A percentile compares a stretch with the other conserved stretches of the same genome.
Conservation (phyloP, 2,797 vertebrate genomes). For the Cyclura pinguis region DNA sequence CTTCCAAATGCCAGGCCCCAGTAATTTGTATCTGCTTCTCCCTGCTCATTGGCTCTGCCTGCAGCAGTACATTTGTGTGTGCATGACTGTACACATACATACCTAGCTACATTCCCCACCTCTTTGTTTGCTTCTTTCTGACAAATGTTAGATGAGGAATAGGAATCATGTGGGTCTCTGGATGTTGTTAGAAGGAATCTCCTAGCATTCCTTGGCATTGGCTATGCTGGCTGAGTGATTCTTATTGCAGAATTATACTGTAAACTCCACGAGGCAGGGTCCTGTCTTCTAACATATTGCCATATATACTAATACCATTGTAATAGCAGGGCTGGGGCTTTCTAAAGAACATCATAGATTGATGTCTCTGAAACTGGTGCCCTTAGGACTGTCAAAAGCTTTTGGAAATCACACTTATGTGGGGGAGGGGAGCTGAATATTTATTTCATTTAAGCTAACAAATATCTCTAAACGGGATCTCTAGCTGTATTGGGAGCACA, state of each 20-base stretch:
- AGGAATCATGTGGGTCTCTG: too few species aligned
- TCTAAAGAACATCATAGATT: slow-evolving; percentile 5
- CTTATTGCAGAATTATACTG: not conserved
- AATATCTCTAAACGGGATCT: not conserved
- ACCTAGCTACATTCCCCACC: not conserved
- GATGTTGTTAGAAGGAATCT: too few species aligned
- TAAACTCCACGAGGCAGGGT: not conserved
- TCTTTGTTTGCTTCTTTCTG: not conserved
- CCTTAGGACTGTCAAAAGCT: not conserved
- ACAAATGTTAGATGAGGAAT: not conserved
- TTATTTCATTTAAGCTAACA: slow-evolving; percentile 25
- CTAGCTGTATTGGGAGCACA: not conserved
- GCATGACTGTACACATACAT: too few species aligned
- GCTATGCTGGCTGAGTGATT: too few species aligned
- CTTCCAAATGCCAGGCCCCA: too few species aligned
- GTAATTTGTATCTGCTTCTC: too few species aligned
- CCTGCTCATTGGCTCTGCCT: too few species aligned
- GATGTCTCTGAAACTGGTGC: not conserved
- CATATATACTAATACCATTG: not conserved
- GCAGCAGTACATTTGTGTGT: too few species aligned
- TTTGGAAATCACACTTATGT: not conserved
- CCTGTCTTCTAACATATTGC: not conserved
- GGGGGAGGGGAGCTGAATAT: not conserved
- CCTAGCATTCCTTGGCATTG: too few species aligned
- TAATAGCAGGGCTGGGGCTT: not conserved